These are phyloP conservation scores for Dendrolimus houi DNA, from an alignment of 2,888 invertebrate species.

Conservation along the genomic window DNA sequence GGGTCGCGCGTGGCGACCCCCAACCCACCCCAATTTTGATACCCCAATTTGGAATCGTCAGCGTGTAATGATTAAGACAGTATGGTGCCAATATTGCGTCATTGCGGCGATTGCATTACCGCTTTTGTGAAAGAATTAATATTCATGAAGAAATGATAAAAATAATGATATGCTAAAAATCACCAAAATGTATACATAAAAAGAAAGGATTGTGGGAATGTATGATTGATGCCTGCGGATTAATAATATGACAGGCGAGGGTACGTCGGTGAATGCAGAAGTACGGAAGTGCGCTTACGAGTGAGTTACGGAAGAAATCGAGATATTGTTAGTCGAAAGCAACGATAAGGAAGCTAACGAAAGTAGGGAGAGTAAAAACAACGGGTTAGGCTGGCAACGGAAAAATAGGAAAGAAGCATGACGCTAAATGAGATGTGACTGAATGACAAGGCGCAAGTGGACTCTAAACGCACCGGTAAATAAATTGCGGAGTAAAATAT, in stretches of 20 bases:
- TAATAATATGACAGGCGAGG: slow-evolving; percentile 43
- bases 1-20: slow-evolving; percentile 22
- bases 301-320: slow-evolving; percentile 51
- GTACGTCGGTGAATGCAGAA: slow-evolving; percentile 55
- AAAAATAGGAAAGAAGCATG: slow-evolving; percentile 67
- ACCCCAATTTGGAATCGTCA: slow-evolving; percentile 42
- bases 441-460: slow-evolving; percentile 42
- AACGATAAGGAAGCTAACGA: slow-evolving; percentile 65
- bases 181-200: slow-evolving; percentile 44
- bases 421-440: slow-evolving; percentile 63
- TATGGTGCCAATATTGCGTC: slow-evolving; percentile 50
- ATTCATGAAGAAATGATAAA: slow-evolving; percentile 68
- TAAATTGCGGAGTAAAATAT: slow-evolving; percentile 57
- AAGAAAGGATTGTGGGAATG: slow-evolving; percentile 39
- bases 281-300: slow-evolving; percentile 57
- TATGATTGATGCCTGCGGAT: slow-evolving; percentile 34
- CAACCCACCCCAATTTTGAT: slow-evolving; percentile 34
- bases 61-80: slow-evolving; percentile 10
- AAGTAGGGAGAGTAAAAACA: slow-evolving; percentile 49
- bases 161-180: slow-evolving; percentile 46
- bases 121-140: slow-evolving; percentile 75
- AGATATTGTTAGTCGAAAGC: slow-evolving; percentile 65
- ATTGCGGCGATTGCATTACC: slow-evolving; percentile 73
- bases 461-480: slow-evolving; percentile 56
- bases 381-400: slow-evolving; percentile 71